These are phyloP conservation scores for Columbina picui DNA, from an alignment of 2,113 vertebrate species.

Conservation along the genomic window DNA sequence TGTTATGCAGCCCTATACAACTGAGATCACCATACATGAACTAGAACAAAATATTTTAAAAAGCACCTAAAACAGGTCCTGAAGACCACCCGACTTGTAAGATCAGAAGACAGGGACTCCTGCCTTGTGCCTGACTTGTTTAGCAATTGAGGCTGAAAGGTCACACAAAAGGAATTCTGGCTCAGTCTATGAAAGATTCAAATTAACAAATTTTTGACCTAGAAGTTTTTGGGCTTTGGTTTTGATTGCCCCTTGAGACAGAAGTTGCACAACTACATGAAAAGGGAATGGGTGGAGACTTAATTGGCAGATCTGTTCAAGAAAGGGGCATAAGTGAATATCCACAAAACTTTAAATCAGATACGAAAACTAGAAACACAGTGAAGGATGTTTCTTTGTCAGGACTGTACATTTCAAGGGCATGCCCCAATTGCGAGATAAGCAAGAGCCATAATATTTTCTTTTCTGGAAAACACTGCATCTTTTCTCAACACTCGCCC, in stretches of 20 bases:
- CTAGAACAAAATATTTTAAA: neutral
- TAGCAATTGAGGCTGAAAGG: neutral
- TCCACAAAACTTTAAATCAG: neutral
- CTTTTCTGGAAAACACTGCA: slow-evolving; percentile 63
- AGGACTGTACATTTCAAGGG: neutral
- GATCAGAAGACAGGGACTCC: neutral
- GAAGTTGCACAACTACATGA: neutral
- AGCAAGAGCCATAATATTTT: slow-evolving; percentile 71
- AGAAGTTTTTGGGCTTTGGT: neutral
- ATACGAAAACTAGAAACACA: neutral
- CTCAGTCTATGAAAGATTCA: neutral
- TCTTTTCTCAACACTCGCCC: slow-evolving; percentile 23
- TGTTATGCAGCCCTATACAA: neutral
- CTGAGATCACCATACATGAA: neutral
- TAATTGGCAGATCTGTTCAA: neutral
- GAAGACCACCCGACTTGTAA: neutral
- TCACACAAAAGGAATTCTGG: neutral
- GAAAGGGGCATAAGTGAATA: neutral
- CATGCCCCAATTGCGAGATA: neutral
- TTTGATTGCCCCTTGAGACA: neutral
- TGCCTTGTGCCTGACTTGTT: neutral
- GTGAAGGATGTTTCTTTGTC: neutral
- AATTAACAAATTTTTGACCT: neutral
- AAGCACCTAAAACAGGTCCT: neutral
- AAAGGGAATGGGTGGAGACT: neutral